A percentile compares a stretch with the other conserved stretches of the same genome.
Evolutionary conservation across 2,888 invertebrate species (phyloP).

Genomic region (Odiellus spinosus): DNA sequence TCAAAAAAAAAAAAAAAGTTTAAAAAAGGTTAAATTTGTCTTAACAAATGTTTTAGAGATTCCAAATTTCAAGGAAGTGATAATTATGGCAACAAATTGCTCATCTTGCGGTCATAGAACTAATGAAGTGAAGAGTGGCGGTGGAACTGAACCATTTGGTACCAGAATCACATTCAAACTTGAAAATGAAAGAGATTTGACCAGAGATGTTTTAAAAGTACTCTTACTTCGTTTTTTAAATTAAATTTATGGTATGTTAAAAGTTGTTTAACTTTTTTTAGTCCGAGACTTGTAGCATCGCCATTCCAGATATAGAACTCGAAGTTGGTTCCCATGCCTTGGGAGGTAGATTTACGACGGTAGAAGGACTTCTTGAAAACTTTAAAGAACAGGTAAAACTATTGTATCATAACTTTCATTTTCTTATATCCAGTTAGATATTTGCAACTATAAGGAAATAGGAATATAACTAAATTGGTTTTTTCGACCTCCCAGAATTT

Average conservation of each 20-base stretch:
- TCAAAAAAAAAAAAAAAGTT: background rate
- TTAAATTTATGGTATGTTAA: no score
- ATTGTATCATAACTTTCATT: no score
- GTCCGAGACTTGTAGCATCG: conserved; percentile 63
- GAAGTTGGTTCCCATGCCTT: conserved; percentile 69
- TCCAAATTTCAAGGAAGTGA: conserved; percentile 92
- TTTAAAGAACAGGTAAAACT: conserved; percentile 44
- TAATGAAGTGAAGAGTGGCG: conserved; percentile 89
- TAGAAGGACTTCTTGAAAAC: conserved; percentile 71
- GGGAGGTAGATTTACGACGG: conserved; percentile 84
- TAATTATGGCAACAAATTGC: conserved; percentile 93
- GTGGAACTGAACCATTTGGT: conserved; percentile 70
- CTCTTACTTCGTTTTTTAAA: background rate
- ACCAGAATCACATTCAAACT: conserved; percentile 58
- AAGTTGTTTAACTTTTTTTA: conserved; percentile 22
- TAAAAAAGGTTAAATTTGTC: background rate
- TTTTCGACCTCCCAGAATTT: no score
- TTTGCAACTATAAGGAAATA: no score
- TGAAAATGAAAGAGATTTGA: conserved; percentile 55
- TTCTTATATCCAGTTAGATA: no score
- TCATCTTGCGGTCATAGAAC: conserved; percentile 78
- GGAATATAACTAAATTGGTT: no score
- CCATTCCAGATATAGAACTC: conserved; percentile 73
- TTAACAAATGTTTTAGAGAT: conserved; percentile 39
- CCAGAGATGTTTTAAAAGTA: conserved; percentile 82